These are phyloP conservation scores for Platysteira castanea DNA, from an alignment of 2,113 vertebrate species.

Conservation along the genomic window DNA sequence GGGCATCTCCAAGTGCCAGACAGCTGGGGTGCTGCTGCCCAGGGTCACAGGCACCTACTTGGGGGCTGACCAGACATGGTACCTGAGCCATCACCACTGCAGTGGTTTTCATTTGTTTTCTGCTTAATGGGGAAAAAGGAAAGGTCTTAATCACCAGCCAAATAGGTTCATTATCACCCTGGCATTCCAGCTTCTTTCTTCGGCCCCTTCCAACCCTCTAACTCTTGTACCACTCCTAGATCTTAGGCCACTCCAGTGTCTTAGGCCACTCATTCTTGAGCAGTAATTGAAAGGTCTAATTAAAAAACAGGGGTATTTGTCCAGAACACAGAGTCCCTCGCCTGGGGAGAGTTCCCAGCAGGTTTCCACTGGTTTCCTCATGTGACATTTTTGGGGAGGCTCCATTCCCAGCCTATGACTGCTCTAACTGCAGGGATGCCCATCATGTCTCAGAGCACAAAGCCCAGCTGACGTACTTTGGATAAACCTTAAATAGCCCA, in stretches of 20 bases:
- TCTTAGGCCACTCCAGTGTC: neutral
- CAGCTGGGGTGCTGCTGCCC: neutral
- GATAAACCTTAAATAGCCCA: constrained; percentile 24
- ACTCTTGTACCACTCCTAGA: neutral
- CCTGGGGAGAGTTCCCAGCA: neutral
- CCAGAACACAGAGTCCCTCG: neutral
- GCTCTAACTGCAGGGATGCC: neutral
- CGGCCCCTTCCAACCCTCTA: neutral
- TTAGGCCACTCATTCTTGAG: neutral
- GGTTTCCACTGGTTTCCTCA: neutral
- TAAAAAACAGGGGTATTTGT: neutral
- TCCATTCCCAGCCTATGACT: neutral
- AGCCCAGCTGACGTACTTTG: neutral
- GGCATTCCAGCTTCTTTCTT: neutral
- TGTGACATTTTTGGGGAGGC: neutral
- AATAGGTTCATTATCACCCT: neutral
- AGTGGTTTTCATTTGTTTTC: neutral
- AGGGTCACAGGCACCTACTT: neutral
- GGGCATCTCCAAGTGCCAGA: neutral
- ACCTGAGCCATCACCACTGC: neutral
- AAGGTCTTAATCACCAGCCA: neutral
- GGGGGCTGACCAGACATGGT: rapidly evolving
- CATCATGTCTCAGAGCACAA: neutral
- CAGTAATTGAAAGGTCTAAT: neutral
- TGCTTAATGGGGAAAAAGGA: neutral